Evolutionary conservation across 53 echinoderm and acorn worm genomes (phyloP), one percentile per base, ranked within the genome.

Genomic region (Apostichopus leukothele): DNA sequence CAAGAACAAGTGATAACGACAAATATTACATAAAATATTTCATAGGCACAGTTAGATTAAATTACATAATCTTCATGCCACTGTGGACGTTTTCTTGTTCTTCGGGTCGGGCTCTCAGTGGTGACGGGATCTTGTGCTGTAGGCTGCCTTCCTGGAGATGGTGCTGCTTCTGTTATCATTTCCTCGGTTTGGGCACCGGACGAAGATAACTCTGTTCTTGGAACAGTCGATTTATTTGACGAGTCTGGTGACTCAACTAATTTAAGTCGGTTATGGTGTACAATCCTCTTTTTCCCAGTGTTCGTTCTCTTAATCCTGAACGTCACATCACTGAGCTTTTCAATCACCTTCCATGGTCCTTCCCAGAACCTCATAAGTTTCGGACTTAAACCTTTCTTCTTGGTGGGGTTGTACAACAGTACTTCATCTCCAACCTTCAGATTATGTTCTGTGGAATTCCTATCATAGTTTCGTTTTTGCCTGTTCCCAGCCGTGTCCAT

Each of bases 361-460:
- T 87, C 74, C 87, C 52, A 74, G 1, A 51, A 20, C 7, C 22
- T 51, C 53, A 19, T 52, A 5, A 87, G 22, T 18, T 87, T 87
- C 7, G 74, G 87, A 74, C 74, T 52, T n/a, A 87, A 2, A 5
- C 75, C 87, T 59, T 71, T 74, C 73, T 87, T 87, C 74, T 25
- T 87, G 18, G 19, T 73, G 9, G 75, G 74, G 16, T 87, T 87
- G 75, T 87, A 74, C 54, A 74, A 68, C 9, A 73, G 5, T 5
- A 87, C 87, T 10, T 74, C 73, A 7, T 74, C 53, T 53, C 87
- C 74, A 5, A 68, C 75, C 52, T 74, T 74, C 6, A 87, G 19
- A 51, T 19, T 1, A 6, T 50, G n/a, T 4, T 52, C 74, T 74
- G 6, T 53, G 3, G 75, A 25, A 14, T 9, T 59, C 13, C 68